Conservation (phyloP, 2,797 vertebrate genomes). For the Takifugu ocellatus region DNA sequence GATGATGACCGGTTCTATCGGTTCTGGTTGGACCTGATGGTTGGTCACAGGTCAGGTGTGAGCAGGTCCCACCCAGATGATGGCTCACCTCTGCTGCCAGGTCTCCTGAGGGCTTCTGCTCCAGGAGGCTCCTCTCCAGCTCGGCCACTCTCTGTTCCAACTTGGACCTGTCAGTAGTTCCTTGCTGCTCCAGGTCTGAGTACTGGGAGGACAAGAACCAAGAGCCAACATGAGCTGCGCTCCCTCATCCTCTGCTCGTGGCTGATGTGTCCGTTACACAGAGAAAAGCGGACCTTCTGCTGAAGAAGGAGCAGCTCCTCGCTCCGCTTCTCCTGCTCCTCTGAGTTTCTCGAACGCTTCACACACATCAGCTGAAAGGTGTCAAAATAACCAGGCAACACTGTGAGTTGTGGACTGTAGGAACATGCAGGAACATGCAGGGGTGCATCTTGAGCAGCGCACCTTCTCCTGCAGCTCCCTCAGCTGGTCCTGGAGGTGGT, state of each 20-base stretch:
- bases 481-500: constrained; percentile 75
- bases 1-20: too few species aligned
- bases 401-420: too few species aligned
- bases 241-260: too few species aligned
- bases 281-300: constrained; percentile 67
- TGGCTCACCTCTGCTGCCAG: constrained; percentile 81
- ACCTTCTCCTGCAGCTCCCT: constrained; percentile 83
- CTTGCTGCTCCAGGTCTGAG: constrained; percentile 72
- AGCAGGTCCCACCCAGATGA: not conserved
- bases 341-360: constrained; percentile 68
- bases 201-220: constrained; percentile 65
- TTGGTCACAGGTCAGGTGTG: not conserved
- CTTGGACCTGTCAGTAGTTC: constrained; percentile 51
- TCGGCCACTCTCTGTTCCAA: constrained; percentile 66
- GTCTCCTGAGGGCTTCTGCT: constrained; percentile 52
- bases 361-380: constrained; percentile 62
- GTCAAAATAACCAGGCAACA: too few species aligned
- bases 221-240: too few species aligned
- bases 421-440: too few species aligned
- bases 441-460: not conserved
- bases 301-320: constrained; percentile 76
- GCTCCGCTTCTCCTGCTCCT: constrained; percentile 69
- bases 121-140: constrained; percentile 52
- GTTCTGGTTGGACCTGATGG: too few species aligned
- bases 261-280: too few species aligned